Conservation (phyloP, 2,888 invertebrate genomes). For the Gymnosoma rotundatum region DNA sequence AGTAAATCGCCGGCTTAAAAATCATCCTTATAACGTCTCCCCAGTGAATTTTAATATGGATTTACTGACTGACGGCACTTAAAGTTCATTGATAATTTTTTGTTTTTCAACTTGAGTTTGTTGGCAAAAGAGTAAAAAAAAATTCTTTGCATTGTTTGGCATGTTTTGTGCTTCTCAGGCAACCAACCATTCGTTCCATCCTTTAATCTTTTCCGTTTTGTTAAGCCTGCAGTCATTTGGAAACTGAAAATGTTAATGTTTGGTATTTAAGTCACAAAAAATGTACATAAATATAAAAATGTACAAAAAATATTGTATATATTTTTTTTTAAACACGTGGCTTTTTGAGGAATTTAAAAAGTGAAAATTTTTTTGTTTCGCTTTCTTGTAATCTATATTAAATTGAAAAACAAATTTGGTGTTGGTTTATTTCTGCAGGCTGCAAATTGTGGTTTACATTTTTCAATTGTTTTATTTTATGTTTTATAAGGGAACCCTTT, state of each 20-base stretch:
- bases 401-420: slow-evolving; percentile 21
- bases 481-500: not conserved
- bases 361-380: slow-evolving; percentile 46
- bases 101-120: slow-evolving; percentile 29
- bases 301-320: not conserved
- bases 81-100: slow-evolving; percentile 46
- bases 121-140: slow-evolving; percentile 9
- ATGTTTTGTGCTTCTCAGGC: not conserved
- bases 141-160: slow-evolving; percentile 26
- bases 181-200: slow-evolving; percentile 31
- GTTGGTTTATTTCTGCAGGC: slow-evolving; percentile 38
- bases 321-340: slow-evolving; percentile 28
- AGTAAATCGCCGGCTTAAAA: slow-evolving; percentile 13
- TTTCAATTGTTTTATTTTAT: slow-evolving; percentile 44
- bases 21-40: not conserved
- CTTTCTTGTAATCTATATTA: slow-evolving; percentile 17
- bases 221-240: slow-evolving; percentile 67
- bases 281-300: not conserved
- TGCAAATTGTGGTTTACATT: slow-evolving; percentile 48
- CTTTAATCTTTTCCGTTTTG: slow-evolving; percentile 68
- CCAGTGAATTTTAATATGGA: not conserved
- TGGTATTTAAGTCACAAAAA: slow-evolving; percentile 19
- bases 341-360: slow-evolving; percentile 1
- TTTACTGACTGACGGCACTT: slow-evolving; percentile 15
- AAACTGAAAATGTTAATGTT: slow-evolving; percentile 62